A percentile compares a stretch with the other conserved stretches of the same genome.
These are phyloP conservation scores for Dolichopus griseipennis DNA, from an alignment of 2,888 invertebrate species.

Conservation along the genomic window DNA sequence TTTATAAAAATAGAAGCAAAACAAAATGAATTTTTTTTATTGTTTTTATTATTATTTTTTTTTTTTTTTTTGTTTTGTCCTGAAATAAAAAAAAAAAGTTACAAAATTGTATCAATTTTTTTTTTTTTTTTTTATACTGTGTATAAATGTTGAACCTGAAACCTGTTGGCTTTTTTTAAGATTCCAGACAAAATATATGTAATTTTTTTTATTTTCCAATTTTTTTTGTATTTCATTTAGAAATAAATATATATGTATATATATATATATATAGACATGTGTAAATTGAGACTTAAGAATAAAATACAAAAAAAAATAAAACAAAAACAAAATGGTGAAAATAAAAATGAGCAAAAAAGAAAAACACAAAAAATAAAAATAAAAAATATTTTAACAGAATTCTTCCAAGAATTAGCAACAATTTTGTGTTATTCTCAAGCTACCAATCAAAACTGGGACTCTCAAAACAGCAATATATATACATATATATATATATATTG, in stretches of 20 bases:
- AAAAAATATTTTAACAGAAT: too few species aligned
- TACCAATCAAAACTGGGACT: too few species aligned
- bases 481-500: too few species aligned
- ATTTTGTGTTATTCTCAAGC: too few species aligned
- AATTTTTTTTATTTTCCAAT: not conserved
- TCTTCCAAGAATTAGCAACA: too few species aligned
- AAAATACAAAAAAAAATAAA: not conserved
- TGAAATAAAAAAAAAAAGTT: not conserved
- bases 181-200: slow-evolving; percentile 1
- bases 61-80: not conserved
- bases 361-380: too few species aligned
- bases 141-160: not conserved
- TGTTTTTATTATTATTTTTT: not conserved
- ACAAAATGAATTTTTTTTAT: not conserved
- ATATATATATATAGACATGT: not conserved
- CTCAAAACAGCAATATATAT: too few species aligned
- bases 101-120: not conserved
- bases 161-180: slow-evolving; percentile 6
- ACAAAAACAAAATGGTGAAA: not conserved
- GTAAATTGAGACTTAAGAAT: not conserved
- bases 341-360: too few species aligned
- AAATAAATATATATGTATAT: not conserved
- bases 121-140: not conserved
- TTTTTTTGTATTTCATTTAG: not conserved
- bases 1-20: too few species aligned